A percentile compares a stretch with the other conserved stretches of the same genome.
Conservation (phyloP, 2,888 invertebrate species). For the Nudaria mundana region DNA sequence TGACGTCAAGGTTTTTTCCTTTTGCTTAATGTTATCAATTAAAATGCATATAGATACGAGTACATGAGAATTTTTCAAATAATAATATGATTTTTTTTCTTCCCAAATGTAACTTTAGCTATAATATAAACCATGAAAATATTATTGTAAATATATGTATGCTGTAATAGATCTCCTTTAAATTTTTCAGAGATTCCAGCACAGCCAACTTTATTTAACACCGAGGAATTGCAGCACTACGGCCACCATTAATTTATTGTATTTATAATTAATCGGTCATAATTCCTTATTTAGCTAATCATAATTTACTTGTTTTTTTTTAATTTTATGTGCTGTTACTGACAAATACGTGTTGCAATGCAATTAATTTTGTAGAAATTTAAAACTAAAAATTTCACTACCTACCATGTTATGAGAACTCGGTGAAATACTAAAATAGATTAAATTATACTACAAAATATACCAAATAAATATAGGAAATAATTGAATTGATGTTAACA, state of each 20-base stretch:
- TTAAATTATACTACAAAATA: background rate
- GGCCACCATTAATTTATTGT: conserved; percentile 41
- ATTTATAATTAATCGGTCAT: conserved; percentile 18
- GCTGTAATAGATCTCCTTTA: conserved; percentile 2
- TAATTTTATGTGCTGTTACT: no score
- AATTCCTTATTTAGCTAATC: conserved; percentile 10
- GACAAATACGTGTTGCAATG: no score
- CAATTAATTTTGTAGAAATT: conserved; percentile 16
- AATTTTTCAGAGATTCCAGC: conserved; percentile 62
- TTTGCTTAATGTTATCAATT: no score
- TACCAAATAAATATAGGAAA: conserved; percentile 9
- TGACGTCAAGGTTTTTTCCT: no score
- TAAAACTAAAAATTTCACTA: no score
- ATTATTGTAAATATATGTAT: background rate
- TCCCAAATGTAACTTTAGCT: no score
- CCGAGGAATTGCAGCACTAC: conserved; percentile 68
- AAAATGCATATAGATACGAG: no score
- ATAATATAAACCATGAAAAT: no score
- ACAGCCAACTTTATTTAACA: conserved; percentile 51
- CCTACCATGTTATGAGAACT: background rate
- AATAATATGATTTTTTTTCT: no score
- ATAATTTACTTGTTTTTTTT: conserved; percentile 9
- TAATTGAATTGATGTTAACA: no score
- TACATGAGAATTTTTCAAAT: no score
- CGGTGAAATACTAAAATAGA: background rate